These are phyloP conservation scores for Aphaenogaster rudis DNA, from an alignment of 1,140 invertebrate species.

Conservation along the genomic window DNA sequence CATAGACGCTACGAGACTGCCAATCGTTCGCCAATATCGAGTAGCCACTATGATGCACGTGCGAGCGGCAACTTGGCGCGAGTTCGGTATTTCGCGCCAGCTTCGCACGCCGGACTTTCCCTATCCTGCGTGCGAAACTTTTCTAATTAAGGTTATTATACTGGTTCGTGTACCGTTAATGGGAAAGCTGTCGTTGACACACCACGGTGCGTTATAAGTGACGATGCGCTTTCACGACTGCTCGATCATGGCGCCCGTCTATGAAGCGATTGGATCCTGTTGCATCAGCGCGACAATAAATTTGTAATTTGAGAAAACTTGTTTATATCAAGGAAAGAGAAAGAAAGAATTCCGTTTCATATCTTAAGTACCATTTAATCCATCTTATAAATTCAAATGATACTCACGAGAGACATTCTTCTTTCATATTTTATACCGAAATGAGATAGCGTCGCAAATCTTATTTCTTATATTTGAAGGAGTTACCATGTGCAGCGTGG, in stretches of 20 bases:
- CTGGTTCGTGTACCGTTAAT: constrained; percentile 41
- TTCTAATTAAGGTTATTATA: constrained; percentile 63
- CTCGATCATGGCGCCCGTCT: neutral
- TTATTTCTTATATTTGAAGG: constrained; percentile 20
- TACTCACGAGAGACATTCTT: neutral
- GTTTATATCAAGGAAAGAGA: neutral
- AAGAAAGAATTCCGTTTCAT: neutral
- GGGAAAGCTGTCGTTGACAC: constrained; percentile 50
- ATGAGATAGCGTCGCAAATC: neutral
- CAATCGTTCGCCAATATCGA: constrained; percentile 49
- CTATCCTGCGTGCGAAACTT: constrained; percentile 48
- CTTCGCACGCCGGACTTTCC: constrained; percentile 35
- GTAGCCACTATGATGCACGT: constrained; percentile 27
- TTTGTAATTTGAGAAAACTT: constrained; percentile 4
- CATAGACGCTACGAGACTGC: constrained; percentile 41
- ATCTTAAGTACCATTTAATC: neutral
- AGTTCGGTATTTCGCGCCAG: constrained; percentile 41
- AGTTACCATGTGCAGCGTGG: neutral
- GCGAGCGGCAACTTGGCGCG: constrained; percentile 40
- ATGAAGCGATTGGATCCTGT: constrained; percentile 1
- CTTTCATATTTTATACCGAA: constrained; percentile 24
- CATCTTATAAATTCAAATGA: neutral
- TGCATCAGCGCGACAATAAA: constrained; percentile 12
- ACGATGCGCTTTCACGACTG: constrained; percentile 29
- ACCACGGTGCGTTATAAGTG: constrained; percentile 25